Conservation (phyloP, 2,888 invertebrate species). For the Pristionchus exspectatus region DNA sequence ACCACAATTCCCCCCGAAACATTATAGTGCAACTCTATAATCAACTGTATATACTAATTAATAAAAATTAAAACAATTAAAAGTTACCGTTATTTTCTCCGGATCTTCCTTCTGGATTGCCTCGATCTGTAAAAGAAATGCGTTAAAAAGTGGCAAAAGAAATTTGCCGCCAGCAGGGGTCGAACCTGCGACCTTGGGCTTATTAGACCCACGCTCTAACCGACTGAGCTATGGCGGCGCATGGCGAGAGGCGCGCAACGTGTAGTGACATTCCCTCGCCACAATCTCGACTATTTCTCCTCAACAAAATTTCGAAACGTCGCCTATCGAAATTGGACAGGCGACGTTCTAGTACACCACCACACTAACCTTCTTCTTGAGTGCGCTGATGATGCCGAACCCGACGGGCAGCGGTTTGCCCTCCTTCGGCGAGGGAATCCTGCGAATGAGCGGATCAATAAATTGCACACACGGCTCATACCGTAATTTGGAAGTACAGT, state of each 20-base stretch:
- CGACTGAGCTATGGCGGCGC: constrained; percentile 60
- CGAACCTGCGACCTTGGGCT: constrained; percentile 62
- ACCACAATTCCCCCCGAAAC: no score
- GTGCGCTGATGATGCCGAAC: constrained; percentile 76
- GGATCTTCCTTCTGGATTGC: constrained; percentile 64
- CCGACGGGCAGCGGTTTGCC: constrained; percentile 78
- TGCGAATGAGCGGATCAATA: constrained; percentile 52
- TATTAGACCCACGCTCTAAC: constrained; percentile 64
- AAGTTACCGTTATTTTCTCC: constrained; percentile 54
- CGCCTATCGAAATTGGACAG: background rate
- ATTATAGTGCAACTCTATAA: background rate
- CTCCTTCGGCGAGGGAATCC: constrained; percentile 78
- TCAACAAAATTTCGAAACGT: background rate
- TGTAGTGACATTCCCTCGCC: background rate
- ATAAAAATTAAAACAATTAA: no score
- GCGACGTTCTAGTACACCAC: background rate
- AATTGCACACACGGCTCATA: background rate
- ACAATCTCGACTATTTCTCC: background rate
- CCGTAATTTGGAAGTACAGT: background rate
- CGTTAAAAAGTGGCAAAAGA: background rate
- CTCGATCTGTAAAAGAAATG: constrained; percentile 3
- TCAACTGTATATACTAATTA: background rate
- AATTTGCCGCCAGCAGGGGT: constrained; percentile 55
- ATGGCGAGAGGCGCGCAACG: background rate
- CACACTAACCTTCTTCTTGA: constrained; percentile 62